Conservation (phyloP, 92 coral and sea anemone genomes). For the Phenganax subtilis region DNA sequence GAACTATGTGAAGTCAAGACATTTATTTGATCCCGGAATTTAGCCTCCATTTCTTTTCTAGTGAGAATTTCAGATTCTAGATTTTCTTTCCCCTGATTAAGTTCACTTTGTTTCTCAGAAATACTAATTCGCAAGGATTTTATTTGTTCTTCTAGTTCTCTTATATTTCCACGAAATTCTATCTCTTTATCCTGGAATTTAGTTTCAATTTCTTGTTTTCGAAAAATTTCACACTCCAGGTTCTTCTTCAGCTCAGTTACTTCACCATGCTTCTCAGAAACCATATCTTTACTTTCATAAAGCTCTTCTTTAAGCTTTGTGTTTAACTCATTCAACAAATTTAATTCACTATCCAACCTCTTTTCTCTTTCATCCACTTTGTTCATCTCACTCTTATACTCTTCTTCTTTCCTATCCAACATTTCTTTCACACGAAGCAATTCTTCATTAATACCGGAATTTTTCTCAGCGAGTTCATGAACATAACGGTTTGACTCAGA, state of each 20-base stretch:
- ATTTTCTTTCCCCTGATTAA: not conserved
- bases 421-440: not conserved
- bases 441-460: conserved; percentile 8
- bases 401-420: conserved; percentile 6
- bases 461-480: conserved; percentile 17
- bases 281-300: not conserved
- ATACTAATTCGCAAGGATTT: not conserved
- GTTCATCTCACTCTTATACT: conserved; percentile 5
- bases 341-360: conserved; percentile 29
- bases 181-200: not conserved
- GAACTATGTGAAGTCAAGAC: not conserved
- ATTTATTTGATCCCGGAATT: not conserved
- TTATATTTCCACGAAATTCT: not conserved
- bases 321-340: conserved; percentile 27
- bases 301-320: conserved; percentile 28
- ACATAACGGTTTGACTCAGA: not conserved
- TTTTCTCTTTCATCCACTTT: conserved; percentile 6
- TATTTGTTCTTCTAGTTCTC: conserved; percentile 12
- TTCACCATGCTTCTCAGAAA: not conserved
- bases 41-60: not conserved
- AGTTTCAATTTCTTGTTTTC: conserved; percentile 20
- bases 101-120: not conserved
- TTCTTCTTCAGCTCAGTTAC: not conserved
- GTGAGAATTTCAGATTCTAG: not conserved
- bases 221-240: not conserved